Conservation (phyloP, 2,113 vertebrate species). For the Gopherus evgoodei region DNA sequence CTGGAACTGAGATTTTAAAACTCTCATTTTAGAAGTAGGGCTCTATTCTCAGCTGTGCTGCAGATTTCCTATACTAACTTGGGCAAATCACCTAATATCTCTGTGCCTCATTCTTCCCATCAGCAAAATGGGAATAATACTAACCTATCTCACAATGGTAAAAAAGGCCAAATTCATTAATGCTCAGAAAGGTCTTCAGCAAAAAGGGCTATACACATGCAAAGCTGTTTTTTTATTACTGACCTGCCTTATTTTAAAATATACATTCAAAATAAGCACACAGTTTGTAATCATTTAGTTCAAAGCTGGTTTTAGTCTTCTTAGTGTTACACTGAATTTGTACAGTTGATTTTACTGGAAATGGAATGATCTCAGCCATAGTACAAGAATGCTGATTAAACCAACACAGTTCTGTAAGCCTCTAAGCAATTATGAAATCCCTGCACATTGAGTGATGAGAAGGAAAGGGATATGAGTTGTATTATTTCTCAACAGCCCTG, state of each 20-base stretch:
- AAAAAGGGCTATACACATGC: not conserved
- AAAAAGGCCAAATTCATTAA: fast-evolving
- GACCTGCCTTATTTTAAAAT: not conserved
- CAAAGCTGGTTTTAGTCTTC: not conserved
- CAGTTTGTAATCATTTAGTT: not conserved
- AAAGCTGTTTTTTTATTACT: not conserved
- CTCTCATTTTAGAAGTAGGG: not conserved
- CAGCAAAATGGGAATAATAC: not conserved
- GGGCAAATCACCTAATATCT: fast-evolving
- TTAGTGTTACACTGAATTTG: not conserved
- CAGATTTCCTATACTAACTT: not conserved
- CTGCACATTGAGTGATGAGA: not conserved
- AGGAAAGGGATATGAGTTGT: not conserved
- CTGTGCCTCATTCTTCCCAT: not conserved
- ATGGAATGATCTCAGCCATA: not conserved
- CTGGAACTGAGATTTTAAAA: fast-evolving
- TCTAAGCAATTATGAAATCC: not conserved
- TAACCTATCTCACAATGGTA: fast-evolving
- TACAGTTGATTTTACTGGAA: not conserved
- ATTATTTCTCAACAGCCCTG: not conserved
- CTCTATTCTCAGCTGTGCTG: not conserved
- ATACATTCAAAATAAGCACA: not conserved
- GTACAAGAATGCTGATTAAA: not conserved
- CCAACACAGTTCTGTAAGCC: not conserved
- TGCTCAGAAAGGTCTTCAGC: not conserved